Evolutionary conservation across 2,888 invertebrate species (phyloP).

Genomic region (Stenodera caucasica): DNA sequence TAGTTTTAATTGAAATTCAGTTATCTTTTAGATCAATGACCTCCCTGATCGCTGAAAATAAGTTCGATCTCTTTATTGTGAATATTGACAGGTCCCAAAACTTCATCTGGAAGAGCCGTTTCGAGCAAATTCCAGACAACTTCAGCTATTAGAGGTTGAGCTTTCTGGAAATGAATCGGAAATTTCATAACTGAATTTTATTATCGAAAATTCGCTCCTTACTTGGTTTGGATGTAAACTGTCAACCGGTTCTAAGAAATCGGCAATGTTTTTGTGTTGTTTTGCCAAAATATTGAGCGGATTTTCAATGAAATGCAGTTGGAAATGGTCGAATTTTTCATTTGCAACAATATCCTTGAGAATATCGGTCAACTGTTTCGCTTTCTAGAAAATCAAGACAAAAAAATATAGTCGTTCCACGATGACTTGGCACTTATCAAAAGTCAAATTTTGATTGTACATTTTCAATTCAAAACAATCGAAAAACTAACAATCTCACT

Average conservation of each 20-base stretch:
- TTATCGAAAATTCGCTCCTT: too few relatives aligned
- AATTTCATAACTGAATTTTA: too few relatives aligned
- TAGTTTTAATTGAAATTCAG: too few relatives aligned
- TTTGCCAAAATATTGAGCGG: conserved; percentile 39
- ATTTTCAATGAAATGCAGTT: conserved; percentile 42
- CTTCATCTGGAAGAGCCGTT: conserved; percentile 43
- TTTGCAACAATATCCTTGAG: conserved; percentile 38
- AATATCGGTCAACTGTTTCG: conserved; percentile 37
- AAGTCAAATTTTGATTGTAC: too few relatives aligned
- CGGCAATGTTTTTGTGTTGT: conserved; percentile 37
- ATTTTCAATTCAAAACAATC: not conserved
- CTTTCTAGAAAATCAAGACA: conserved; percentile 30
- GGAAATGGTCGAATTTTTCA: conserved; percentile 38
- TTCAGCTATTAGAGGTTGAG: conserved; percentile 42
- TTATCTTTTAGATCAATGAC: conserved; percentile 46
- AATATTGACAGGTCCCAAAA: conserved; percentile 52
- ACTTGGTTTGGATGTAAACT: conserved; percentile 48
- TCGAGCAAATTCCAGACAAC: conserved; percentile 42
- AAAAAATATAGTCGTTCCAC: too few relatives aligned
- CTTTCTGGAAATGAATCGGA: too few relatives aligned
- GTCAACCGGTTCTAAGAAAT: conserved; percentile 44
- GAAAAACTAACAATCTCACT: conserved; percentile 1
- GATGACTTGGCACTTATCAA: too few relatives aligned
- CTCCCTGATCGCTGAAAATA: conserved; percentile 56
- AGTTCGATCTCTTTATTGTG: conserved; percentile 50